Base-by-base conservation (phyloP, 2,888 invertebrate species). In the Agrochola circellaris region DNA sequence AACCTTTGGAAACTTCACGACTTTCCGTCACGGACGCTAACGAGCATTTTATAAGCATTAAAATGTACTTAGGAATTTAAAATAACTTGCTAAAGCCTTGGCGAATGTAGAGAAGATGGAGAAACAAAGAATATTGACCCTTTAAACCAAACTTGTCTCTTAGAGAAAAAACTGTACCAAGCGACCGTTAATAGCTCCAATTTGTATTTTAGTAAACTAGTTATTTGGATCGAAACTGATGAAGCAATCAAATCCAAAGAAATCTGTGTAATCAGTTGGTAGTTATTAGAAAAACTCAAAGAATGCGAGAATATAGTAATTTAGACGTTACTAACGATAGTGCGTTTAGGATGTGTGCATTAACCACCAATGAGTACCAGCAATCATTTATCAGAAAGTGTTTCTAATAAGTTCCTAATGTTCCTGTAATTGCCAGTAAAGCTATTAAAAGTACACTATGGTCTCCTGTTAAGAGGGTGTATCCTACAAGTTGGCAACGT, bases 1-100 rank as follows among this genome's bases (percentile, higher is more conserved):
- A 85, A 26, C 61, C 82, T 83, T 83, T 73, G 76, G 81, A 73
- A 83, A 85, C 82, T 72, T 81, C 82, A 83, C 85, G 85, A 83
- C 82, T 83, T 66, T 81, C 65, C 56, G 82, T 85, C 82, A 83
- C 75, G 82, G 81, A 80, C 75, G 56, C 72, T 85, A 83, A 83
- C 76, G 58, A 83, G 72, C 72, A 81, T 85, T 85, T 85, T 69
- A 81, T 75, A 81, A 81, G 17, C 56, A 72, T 61, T 58, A 61
- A 65, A 84, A 79, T 79, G 15, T 60, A 61, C 54, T 66, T 84
- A 15, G 20, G 20, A 56, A 74, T 62, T 34, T 34, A 26, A 68
- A 62, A 72, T 45, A 38, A 20, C n/a, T 67, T n/a, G n/a, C 54
- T 54, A 65, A 56, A 73, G 9, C n/a, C 71, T 68, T 68, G 42